Base-by-base conservation (phyloP, 2,113 vertebrate genomes). In the Rhinolophus sinicus region DNA sequence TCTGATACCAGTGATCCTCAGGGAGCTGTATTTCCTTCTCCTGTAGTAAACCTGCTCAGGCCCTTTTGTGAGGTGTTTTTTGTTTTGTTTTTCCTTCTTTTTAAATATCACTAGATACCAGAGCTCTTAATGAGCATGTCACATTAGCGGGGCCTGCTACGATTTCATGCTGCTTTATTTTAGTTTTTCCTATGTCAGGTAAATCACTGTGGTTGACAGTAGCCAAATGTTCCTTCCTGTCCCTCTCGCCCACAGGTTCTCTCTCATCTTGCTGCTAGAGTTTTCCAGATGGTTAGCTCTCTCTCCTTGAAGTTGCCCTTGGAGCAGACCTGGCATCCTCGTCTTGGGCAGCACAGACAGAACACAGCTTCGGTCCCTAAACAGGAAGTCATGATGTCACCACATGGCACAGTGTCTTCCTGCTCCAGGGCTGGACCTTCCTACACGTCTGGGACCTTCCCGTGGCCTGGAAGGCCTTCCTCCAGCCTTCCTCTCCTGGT, bases 111-210 rank as follows among this genome's bases (percentile, higher is more conserved):
- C 62, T 77, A 72, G 33, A 19, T 75, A 44, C 0, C 15, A 52
- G 28, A 14, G 3, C 38, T 93, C 76, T 78, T 85, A 58, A 80
- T 58, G 82, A 96, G 19, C 0, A 1, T 52, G 19, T 64, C 88
- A 44, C 26, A 81, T 93, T 30, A 81, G 54, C 21, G 58, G 92
- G 92, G 84, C 18, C 44, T 87, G 22, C 75, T 18, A 7, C 22
- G 54, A 35, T 2, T 84, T 67, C 69, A 50, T 21, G 10, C 7
- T 33, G 0, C 47, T 94, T 93, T 15, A 35, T 76, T 91, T 91
- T 56, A 38, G 65, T 60, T 88, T 95, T 91, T 90, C n/a, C 80
- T 86, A 16, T 35, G 81, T 92, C 58, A 78, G 54, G n/a, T 58
- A 56, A 4, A 44, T 44, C 94, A 40, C 13, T 21, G 0, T 56